Conservation (phyloP, 2,888 invertebrate species). For the Macropis europaea region DNA sequence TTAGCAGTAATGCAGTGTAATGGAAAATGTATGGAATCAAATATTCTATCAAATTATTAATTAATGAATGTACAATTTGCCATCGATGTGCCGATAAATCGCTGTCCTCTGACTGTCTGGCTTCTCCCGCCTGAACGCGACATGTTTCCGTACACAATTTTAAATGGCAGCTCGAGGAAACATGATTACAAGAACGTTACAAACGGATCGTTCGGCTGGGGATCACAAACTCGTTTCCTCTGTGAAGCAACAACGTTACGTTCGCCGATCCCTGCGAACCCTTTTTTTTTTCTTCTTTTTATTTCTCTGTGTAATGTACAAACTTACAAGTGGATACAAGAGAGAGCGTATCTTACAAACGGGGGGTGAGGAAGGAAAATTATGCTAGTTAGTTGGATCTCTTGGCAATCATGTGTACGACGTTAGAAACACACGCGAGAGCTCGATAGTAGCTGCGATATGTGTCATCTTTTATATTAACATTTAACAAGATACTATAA, state of each 20-base stretch:
- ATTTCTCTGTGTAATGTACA: slow-evolving; percentile 33
- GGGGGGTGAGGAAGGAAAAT: neutral
- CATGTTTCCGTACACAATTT: slow-evolving; percentile 17
- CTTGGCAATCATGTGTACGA: slow-evolving; percentile 25
- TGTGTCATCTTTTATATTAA: slow-evolving; percentile 44
- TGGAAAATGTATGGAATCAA: no score
- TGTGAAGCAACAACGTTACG: slow-evolving; percentile 6
- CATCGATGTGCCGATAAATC: slow-evolving; percentile 24
- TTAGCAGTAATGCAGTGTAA: no score
- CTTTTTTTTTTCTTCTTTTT: neutral
- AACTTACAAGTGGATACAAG: slow-evolving; percentile 52
- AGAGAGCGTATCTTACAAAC: slow-evolving; percentile 23
- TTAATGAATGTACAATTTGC: no score
- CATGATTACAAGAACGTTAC: slow-evolving; percentile 17
- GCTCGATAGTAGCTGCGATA: slow-evolving; percentile 50
- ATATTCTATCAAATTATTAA: no score
- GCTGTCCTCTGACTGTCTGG: slow-evolving; percentile 29
- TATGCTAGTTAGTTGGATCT: slow-evolving; percentile 32
- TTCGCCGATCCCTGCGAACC: slow-evolving; percentile 7
- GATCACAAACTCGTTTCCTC: neutral
- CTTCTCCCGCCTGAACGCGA: slow-evolving; percentile 18
- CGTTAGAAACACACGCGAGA: slow-evolving; percentile 31
- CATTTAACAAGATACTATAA: slow-evolving; percentile 47
- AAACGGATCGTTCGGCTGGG: neutral
- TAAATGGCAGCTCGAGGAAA: slow-evolving; percentile 9